Evolutionary conservation across 2,888 invertebrate genomes (phyloP).

Genomic region (Napeogenes sylphis): DNA sequence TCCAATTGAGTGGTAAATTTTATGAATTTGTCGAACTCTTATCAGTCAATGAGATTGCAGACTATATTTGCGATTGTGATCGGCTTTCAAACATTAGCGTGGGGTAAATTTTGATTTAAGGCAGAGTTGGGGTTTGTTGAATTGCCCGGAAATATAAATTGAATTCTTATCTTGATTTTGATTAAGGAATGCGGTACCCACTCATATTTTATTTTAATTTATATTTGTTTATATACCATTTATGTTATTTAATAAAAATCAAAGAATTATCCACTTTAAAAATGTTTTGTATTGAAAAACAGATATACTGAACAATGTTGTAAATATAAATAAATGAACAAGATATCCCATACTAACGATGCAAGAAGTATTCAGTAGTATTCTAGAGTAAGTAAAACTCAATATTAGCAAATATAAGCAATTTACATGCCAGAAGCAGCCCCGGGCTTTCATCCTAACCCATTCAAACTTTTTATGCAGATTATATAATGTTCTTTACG

Average conservation of each 20-base stretch:
- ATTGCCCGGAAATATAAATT: conserved; percentile 60
- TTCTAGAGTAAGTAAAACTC: conserved; percentile 49
- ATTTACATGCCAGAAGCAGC: conserved; percentile 72
- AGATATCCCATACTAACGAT: too few relatives aligned
- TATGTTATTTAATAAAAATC: neutral
- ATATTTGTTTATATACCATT: conserved; percentile 5
- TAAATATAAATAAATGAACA: too few relatives aligned
- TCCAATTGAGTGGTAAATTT: conserved; percentile 31
- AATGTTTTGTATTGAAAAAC: too few relatives aligned
- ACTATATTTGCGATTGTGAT: conserved; percentile 41
- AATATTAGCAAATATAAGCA: conserved; percentile 63
- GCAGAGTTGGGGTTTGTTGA: conserved; percentile 52
- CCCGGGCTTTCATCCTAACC: conserved; percentile 67
- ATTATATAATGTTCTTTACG: conserved; percentile 73
- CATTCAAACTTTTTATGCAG: conserved; percentile 76
- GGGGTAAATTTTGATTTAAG: conserved; percentile 66
- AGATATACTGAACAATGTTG: too few relatives aligned
- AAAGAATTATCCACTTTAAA: too few relatives aligned
- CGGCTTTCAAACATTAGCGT: conserved; percentile 42
- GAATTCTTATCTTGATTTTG: conserved; percentile 61
- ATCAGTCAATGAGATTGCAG: conserved; percentile 47
- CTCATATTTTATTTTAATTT: conserved; percentile 23
- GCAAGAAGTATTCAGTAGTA: neutral
- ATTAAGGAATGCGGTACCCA: conserved; percentile 39
- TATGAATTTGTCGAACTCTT: conserved; percentile 55